Evolutionary conservation across 2,888 invertebrate genomes (phyloP), one percentile per base, ranked within the genome.

Genomic region (Caenorhabditis imperialis): DNA sequence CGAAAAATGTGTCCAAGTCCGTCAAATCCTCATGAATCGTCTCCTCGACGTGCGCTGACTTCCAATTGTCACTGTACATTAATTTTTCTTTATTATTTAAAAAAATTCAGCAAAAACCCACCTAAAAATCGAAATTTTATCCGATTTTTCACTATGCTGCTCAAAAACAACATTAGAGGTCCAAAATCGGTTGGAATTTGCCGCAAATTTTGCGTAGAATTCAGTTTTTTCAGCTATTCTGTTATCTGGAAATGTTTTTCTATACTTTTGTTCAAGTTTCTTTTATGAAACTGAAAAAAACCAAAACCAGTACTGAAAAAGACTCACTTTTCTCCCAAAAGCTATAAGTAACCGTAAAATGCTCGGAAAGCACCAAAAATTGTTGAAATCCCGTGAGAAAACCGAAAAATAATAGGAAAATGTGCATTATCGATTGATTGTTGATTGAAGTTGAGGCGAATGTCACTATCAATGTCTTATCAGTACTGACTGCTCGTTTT

Each of bases 181-280:
- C 63, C 57, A 63, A 22, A 50, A 72, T 12, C 58, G 51, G 63
- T 72, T 72, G 2, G 58, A 63, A 47, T 63, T 72, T 16, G 72
- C 55, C 8, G 60, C 42, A 22, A 61, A 60, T 42, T 20, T 50
- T 1, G 54, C 47, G 40, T 48, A 69, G 45, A 53, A 69, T 53
- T 58, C 60, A 10, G 47, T 60, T 48, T 60, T 69, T 48, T 69
- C 60, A 5, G 40, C 53, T 5, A 69, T 54, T 48, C 47, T 42
- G 8, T 22, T 20, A 47, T 57, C 65, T 65, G 42, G 23, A 40
- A 27, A 47, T n/a, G 16, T 8, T 10, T 25, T 12, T n/a, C n/a
- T n/a, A n/a, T n/a, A n/a, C n/a, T n/a, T n/a, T n/a, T n/a, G n/a
- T 16, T 4, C 12, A 23, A 54, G 18, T 25, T 20, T 27, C 23